Evolutionary conservation across 2,888 invertebrate species (phyloP).

Genomic region (Sarcophaga carnaria): DNA sequence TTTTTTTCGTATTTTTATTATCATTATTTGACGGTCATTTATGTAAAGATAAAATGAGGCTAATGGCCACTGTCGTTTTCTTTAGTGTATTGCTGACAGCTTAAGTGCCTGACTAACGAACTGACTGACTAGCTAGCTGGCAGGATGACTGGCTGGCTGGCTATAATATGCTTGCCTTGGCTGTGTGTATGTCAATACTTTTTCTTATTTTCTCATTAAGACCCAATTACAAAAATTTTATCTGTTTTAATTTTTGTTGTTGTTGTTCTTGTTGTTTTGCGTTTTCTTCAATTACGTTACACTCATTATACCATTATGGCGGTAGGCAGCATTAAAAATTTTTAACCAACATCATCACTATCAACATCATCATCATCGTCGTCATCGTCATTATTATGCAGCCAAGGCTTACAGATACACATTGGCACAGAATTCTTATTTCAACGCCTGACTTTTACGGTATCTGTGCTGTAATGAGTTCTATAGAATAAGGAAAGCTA

Average conservation of each 20-base stretch:
- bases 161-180: not conserved
- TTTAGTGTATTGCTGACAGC: not conserved
- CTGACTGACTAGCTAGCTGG: constrained; percentile 7
- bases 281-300: constrained; percentile 65
- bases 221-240: constrained; percentile 70
- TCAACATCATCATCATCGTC: too few relatives aligned
- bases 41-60: not conserved
- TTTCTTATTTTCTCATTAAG: constrained; percentile 69
- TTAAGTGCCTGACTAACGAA: not conserved
- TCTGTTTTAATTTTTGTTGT: constrained; percentile 52
- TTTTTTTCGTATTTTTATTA: too few relatives aligned
- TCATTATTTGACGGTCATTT: not conserved
- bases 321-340: constrained; percentile 58
- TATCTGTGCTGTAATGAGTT: too few relatives aligned
- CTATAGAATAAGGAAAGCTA: too few relatives aligned
- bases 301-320: constrained; percentile 63
- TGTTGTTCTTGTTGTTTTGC: constrained; percentile 55
- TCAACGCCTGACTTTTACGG: not conserved
- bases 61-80: not conserved
- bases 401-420: not conserved
- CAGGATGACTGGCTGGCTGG: not conserved
- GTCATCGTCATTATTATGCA: not conserved
- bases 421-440: not conserved
- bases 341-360: constrained; percentile 48
- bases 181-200: constrained; percentile 45